Evolutionary conservation across 2,113 vertebrate genomes (phyloP), one percentile per base, ranked within the genome.

Genomic region (Dasyurus viverrinus): DNA sequence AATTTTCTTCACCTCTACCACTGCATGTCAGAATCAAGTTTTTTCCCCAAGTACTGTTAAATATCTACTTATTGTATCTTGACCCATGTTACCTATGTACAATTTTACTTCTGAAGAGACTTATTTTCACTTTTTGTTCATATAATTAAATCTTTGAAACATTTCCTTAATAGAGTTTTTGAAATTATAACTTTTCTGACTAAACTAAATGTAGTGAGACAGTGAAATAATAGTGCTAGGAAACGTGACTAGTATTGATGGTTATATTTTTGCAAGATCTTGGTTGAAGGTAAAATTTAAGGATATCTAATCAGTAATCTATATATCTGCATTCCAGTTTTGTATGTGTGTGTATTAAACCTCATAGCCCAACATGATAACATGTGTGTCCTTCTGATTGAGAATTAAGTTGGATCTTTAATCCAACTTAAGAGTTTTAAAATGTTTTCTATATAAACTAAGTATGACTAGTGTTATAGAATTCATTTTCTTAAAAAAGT

Each of bases 401-500:
- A 94, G 42, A 92, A 68, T 89, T 24, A 84, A 1, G 91, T 76
- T 90, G 60, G 36, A 54, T 94, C 94, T 94, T 93, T 96, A 94
- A 92, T 76, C n/a, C n/a, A n/a, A n/a, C n/a, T n/a, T n/a, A n/a
- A n/a, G 47, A 53, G 53, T 96, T 89, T 53, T 10, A 27, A 46
- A 92, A 91, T 16, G 0, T 60, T 90, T 95, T 92, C 25, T 92
- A 47, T 90, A 54, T 94, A 93, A 94, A 84, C 89, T 95, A 89
- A 60, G 19, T 30, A 53, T 95, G 54, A 42, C 42, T 92, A 10
- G 12, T 92, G 95, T 16, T 68, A 10, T 95, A 89, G 68, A 57
- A 93, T 42, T 93, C 53, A 53, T 94, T 60, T 60, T 60, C 57
- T 60, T 60, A 3, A 60, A 60, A 60, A 12, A 27, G 30, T 57